Evolutionary conservation across 2,797 vertebrate genomes (phyloP), one percentile per base, ranked within the genome.

Genomic region (Odontamblyopus lacepedii): DNA sequence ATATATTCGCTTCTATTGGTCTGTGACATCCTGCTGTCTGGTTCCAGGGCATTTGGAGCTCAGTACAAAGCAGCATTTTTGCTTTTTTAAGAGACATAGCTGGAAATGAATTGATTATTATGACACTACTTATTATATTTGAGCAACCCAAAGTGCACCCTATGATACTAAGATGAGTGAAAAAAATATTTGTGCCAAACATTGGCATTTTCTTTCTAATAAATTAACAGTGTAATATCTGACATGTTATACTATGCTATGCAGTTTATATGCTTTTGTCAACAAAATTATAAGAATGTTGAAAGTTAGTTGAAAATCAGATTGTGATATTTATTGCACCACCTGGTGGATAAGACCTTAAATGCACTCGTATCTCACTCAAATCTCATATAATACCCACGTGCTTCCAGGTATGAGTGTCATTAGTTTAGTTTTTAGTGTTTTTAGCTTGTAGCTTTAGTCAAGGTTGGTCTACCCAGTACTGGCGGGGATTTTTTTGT

Each of bases 1-100:
- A 92, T 70, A 94, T 95, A 73, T 95, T 95, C 82, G 81, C 91
- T 11, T 85, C 80, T 4, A 50, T 83, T 11, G 92, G 88, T 29
- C 86, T 91, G 35, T 94, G 80, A 93, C 53, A 32, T 32, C 61
- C 41, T 50, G 3, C 35, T 64, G 30, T 23, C 13, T 66, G 41
- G n/a, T 13, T 27, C 1, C 2, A 59, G 53, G 16, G 23, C 57
- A 5, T 0, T 12, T 56, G 11, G 15, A 71, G 48, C 68, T 29
- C 19, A 32, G 11, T 30, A 67, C 16, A 69, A 18, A 51, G 63
- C 23, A 41, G 32, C 9, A 23, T 69, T 68, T 35, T 48, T 1
- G 44, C 44, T 15, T 48, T 48, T 48, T 70, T 69, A 53, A 9
- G 18, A 72, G 56, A 61, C 48, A 16, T 63, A 6, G 19, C 19